Base-by-base conservation (phyloP, 2,797 vertebrate species). In the Cryptoblepharus egeriae region DNA sequence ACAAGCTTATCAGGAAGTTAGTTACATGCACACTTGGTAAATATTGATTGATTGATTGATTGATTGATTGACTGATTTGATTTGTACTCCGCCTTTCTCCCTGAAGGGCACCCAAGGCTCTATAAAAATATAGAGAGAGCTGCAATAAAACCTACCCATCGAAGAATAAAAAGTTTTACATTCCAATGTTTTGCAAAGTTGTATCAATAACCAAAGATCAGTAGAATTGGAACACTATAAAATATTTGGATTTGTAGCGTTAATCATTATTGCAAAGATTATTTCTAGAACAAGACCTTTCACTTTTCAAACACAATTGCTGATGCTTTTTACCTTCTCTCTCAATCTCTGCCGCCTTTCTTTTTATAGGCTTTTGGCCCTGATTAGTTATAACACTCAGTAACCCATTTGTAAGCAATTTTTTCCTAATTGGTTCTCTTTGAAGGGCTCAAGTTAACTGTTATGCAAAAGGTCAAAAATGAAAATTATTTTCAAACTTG, bases 401-500 rank as follows among this genome's bases (percentile, higher is more conserved):
- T 52, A 88, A 86, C 67, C 75, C 12, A 78, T 49, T 82, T 82
- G 32, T 1, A 79, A 75, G 1, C 2, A 39, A 4, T 57, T 72
- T 5, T 24, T 61, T n/a, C 69, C 64, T 42, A 82, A 1, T 75
- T 78, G 20, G 37, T 79, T 84, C 70, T 60, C 20, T 74, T 58
- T n/a, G 18, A 84, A 60, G 69, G 69, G 69, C 69, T 82, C 77
- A 85, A 73, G 18, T 18, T 76, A 81, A 37, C 73, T 69, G 0
- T 16, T 77, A 82, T 80, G 15, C 1, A 86, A 90, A 87, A 91
- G 52, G n/a, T 87, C 20, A 87, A 26, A 85, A 81, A 2, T 77
- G 16, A 76, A 75, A 77, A 82, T 88, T 82, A 79, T n/a, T 88
- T 85, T 79, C 75, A 88, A 89, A 83, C 82, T 61, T 84, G 61